These are phyloP conservation scores for Apotomis turbidana DNA, from an alignment of 2,888 invertebrate species.

Conservation along the genomic window DNA sequence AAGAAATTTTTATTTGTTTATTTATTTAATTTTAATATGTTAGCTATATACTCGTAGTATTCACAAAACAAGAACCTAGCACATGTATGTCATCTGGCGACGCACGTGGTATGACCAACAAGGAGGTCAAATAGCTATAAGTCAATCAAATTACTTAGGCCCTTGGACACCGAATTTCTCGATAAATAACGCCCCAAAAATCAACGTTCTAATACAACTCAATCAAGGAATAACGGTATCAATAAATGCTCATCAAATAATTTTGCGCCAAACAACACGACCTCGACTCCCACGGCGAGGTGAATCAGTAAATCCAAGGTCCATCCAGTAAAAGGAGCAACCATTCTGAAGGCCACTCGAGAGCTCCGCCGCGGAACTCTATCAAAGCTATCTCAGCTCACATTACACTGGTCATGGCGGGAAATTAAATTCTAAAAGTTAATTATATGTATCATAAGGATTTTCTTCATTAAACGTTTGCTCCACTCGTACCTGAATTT, in stretches of 20 bases:
- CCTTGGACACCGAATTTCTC: too few relatives aligned
- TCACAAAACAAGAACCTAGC: too few relatives aligned
- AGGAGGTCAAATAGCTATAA: too few relatives aligned
- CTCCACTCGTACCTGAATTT: conserved; percentile 13
- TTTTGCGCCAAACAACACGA: conserved; percentile 55
- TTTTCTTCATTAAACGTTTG: conserved; percentile 34
- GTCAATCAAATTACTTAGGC: too few relatives aligned
- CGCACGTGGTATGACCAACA: too few relatives aligned
- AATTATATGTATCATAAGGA: conserved; percentile 27
- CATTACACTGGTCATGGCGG: conserved; percentile 47
- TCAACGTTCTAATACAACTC: background rate
- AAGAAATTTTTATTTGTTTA: too few relatives aligned
- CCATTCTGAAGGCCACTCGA: conserved; percentile 54
- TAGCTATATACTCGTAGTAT: too few relatives aligned
- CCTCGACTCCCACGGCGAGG: conserved; percentile 67
- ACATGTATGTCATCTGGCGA: too few relatives aligned
- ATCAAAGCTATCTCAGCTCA: conserved; percentile 48
- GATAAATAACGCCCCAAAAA: too few relatives aligned
- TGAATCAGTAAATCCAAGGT: conserved; percentile 77
- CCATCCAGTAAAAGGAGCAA: conserved; percentile 67
- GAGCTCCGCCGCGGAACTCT: conserved; percentile 32
- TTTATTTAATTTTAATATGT: too few relatives aligned
- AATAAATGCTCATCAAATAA: conserved; percentile 52
- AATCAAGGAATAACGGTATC: conserved; percentile 8
- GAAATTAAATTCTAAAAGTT: conserved; percentile 36